Base-by-base conservation (phyloP, 2,797 vertebrate genomes). In the Etheostoma nigrum region DNA sequence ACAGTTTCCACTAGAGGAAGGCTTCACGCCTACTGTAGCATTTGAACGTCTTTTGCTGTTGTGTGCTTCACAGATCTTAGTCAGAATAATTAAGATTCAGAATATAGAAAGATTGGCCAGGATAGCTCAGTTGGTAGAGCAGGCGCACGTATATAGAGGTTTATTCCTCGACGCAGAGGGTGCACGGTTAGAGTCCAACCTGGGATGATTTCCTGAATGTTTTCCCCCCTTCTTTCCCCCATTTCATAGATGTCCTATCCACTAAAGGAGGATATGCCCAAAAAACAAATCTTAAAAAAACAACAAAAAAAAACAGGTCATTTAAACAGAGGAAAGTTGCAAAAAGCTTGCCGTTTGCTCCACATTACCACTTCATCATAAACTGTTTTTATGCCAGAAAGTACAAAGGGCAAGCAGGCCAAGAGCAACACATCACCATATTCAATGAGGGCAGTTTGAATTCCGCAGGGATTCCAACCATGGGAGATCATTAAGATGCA, bases 401-500 rank as follows among this genome's bases (percentile, higher is more conserved):
- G 60, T 40, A 58, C 21, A 62, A 40, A 69, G 76, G 65, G 58
- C 55, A 76, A 62, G 27, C 21, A 65, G 75, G 67, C 72, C 58
- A 68, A 78, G 65, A 8, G 47, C 47, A 55, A 61, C 55, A 14
- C 68, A 75, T 83, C 62, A 64, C 11, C 78, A 84, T 82, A 79
- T 47, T 71, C 57, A 73, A 49, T 59, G 40, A 68, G 61, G 19
- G 15, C 18, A 72, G 83, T 73, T 53, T 57, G 65, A 87, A 78
- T 57, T 66, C 57, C 51, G 67, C 33, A 36, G 60, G 72, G 75
- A 76, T 23, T 55, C 44, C 52, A 44, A 53, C 59, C 69, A 74
- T 40, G 11, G 57, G 45, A 74, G 33, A 64, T 73, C 66, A 87
- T 85, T 73, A 73, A 78, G 70, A 91, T 89, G 83, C 63, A 65